These are phyloP conservation scores for Ernsta delagoae DNA, from an alignment of 2,888 invertebrate species.

Conservation along the genomic window DNA sequence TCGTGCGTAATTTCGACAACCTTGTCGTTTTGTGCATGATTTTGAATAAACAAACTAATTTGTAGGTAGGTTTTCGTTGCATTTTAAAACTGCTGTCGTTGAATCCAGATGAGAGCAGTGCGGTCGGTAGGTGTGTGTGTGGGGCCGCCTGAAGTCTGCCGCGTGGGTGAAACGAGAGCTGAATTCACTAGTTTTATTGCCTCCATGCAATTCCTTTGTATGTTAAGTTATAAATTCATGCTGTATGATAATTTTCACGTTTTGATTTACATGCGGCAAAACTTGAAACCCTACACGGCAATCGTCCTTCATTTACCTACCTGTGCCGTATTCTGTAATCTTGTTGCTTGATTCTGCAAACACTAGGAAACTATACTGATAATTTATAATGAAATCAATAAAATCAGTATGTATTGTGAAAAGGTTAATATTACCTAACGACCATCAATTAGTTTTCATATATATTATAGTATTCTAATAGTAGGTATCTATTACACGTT, in stretches of 20 bases:
- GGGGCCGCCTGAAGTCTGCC: constrained; percentile 77
- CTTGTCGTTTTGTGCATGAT: neutral
- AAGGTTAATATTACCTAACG: no score
- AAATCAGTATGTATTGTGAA: no score
- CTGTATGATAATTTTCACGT: constrained; percentile 36
- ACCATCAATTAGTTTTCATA: no score
- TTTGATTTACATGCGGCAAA: constrained; percentile 1
- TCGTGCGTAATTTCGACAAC: neutral
- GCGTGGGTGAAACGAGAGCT: constrained; percentile 73
- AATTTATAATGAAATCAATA: no score
- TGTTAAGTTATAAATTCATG: constrained; percentile 55
- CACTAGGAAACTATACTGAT: neutral
- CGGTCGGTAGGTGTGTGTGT: constrained; percentile 53
- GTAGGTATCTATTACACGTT: no score
- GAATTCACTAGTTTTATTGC: constrained; percentile 72
- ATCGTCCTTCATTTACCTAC: neutral
- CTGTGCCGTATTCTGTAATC: neutral
- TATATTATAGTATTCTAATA: no score
- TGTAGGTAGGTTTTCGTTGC: neutral
- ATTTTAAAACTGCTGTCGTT: neutral
- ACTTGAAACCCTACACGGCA: neutral
- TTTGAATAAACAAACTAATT: neutral
- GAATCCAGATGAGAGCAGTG: neutral
- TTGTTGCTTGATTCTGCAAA: neutral
- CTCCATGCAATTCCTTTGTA: constrained; percentile 68